Evolutionary conservation across 2,797 vertebrate species (phyloP).

Genomic region (Bothrops alternatus): DNA sequence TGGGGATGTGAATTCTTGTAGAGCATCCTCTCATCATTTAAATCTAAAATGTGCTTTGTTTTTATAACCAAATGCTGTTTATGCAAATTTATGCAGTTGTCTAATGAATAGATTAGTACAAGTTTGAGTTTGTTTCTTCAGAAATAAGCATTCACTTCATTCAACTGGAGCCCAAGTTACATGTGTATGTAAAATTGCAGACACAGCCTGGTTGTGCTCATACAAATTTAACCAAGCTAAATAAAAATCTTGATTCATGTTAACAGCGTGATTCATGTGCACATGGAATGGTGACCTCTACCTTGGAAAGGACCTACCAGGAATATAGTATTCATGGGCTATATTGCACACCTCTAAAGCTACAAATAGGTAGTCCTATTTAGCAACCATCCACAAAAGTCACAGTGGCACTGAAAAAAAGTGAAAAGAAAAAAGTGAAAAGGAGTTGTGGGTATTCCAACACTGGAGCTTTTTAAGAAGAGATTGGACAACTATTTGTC

Average conservation of each 20-base stretch:
- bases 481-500: background rate
- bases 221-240: background rate
- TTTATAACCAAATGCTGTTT: background rate
- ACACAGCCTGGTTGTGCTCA: background rate
- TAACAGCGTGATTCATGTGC: background rate
- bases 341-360: background rate
- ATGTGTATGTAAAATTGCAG: background rate
- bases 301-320: background rate
- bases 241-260: background rate
- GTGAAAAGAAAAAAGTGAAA: background rate
- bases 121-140: background rate
- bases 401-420: background rate
- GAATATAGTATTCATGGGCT: background rate
- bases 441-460: background rate
- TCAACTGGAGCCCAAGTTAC: background rate
- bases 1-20: background rate
- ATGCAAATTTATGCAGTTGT: background rate
- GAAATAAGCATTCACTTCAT: background rate
- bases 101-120: background rate
- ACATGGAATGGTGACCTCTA: background rate
- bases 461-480: background rate
- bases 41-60: background rate
- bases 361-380: background rate
- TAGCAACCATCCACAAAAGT: background rate
- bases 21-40: background rate